Conservation (phyloP, 2,113 vertebrate genomes). For the Orycteropus afer region DNA sequence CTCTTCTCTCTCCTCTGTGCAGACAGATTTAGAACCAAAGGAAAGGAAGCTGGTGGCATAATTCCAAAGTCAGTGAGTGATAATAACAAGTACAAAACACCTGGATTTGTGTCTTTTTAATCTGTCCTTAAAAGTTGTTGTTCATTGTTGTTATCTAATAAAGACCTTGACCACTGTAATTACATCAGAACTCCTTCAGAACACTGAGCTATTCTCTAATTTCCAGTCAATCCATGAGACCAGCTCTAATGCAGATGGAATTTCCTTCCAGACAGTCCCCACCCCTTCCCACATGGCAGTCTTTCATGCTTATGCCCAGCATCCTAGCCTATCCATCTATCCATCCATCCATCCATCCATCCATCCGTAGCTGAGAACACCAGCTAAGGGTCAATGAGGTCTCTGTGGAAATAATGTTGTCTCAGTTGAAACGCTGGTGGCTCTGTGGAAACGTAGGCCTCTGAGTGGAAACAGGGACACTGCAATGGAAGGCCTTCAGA, state of each 20-base stretch:
- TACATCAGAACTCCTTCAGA: neutral
- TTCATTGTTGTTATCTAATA: neutral
- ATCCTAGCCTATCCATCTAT: too few relatives aligned
- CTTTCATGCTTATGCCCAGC: neutral
- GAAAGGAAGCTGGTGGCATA: neutral
- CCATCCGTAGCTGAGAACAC: neutral
- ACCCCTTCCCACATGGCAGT: neutral
- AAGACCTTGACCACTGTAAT: neutral
- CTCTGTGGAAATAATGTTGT: neutral
- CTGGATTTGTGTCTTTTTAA: neutral
- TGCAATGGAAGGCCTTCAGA: neutral
- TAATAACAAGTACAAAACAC: neutral
- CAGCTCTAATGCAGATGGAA: neutral
- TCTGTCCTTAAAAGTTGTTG: slow-evolving; percentile 1
- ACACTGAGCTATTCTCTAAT: neutral
- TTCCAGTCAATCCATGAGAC: neutral
- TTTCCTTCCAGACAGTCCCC: neutral
- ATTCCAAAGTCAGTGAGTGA: neutral
- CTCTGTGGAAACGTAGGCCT: neutral
- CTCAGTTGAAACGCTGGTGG: neutral
- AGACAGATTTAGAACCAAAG: neutral
- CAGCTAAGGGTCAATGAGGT: neutral
- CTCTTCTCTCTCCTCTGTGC: neutral
- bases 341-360: neutral
- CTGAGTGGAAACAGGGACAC: neutral